Evolutionary conservation across 2,113 vertebrate genomes (phyloP), one percentile per base, ranked within the genome.

Genomic region (Pseudorasbora parva): DNA sequence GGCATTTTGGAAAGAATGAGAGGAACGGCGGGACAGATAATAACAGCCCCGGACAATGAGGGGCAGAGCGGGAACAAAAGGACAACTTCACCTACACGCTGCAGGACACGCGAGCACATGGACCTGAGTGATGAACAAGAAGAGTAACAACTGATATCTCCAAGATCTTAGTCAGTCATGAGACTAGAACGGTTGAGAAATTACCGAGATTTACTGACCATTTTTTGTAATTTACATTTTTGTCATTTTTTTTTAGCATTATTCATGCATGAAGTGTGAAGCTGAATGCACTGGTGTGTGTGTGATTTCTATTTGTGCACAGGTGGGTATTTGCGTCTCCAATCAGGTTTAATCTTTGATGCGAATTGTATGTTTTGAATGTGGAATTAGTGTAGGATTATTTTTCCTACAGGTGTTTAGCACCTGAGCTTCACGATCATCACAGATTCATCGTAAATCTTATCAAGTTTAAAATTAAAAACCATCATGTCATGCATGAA

Each of bases 11-110:
- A 91, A 85, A 62, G 87, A 89, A 87, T 60, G 76, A 51, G 85
- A 87, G 81, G 84, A 90, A 90, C 90, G 47, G 86, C 66, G 86
- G 90, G 84, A 80, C 86, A 82, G 83, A 57, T 90, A 89, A 91
- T 90, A 91, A 89, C 90, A 87, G 86, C 90, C 90, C 82, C 27
- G 81, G 81, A 90, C 89, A 90, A 88, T 89, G 86, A 83, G 37
- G 86, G 74, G 8, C 81, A 84, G 59, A 78, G 4, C 68, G 30
- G 71, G 79, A 60, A 79, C 85, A 82, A 60, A 84, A 81, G 80
- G 14, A 86, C 72, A 82, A 77, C 83, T 90, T 75, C 85, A 88
- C 89, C 88, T 85, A 78, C 60, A 69, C 80, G 12, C 69, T 17
- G 85, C 37, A 41, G 76, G 73, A 84, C 83, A 87, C 25, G 1